A percentile compares a stretch with the other conserved stretches of the same genome.
Evolutionary conservation across 35 echinoderm and acorn worm species (phyloP).

Genomic region (Lytechinus variegatus): DNA sequence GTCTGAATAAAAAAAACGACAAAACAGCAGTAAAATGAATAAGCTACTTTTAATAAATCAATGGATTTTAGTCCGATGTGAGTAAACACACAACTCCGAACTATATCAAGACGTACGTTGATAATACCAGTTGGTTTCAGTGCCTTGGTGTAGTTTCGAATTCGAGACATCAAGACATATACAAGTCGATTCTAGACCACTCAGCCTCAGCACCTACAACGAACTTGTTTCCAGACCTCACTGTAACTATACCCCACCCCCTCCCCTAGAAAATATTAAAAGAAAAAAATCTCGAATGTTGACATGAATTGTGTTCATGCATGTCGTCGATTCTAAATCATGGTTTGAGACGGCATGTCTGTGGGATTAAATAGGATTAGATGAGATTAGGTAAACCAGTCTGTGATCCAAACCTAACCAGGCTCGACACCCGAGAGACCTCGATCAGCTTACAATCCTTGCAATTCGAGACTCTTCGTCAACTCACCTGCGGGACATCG

Average conservation of each 20-base stretch:
- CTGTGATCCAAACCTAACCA: constrained; percentile 1
- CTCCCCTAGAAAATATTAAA: too few species aligned
- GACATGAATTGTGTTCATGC: neutral
- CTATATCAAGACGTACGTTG: too few species aligned
- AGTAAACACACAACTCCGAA: too few species aligned
- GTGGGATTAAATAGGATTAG: neutral
- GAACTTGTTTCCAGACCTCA: neutral
- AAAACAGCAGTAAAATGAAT: too few species aligned
- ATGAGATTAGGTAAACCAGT: constrained; percentile 4
- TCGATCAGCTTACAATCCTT: neutral
- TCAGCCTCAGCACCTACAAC: neutral
- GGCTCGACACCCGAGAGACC: neutral
- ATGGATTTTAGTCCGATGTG: too few species aligned
- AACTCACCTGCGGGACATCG: neutral
- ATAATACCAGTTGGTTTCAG: neutral
- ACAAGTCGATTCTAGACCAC: neutral
- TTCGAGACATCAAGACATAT: neutral
- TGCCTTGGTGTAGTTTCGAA: neutral
- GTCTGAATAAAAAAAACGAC: too few species aligned
- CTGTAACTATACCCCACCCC: too few species aligned
- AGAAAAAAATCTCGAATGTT: neutral
- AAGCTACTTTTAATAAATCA: too few species aligned
- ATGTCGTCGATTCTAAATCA: neutral
- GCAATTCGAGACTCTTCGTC: neutral
- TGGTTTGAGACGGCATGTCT: neutral